Conservation (phyloP, 2,113 vertebrate genomes). For the Zosterops lateralis region DNA sequence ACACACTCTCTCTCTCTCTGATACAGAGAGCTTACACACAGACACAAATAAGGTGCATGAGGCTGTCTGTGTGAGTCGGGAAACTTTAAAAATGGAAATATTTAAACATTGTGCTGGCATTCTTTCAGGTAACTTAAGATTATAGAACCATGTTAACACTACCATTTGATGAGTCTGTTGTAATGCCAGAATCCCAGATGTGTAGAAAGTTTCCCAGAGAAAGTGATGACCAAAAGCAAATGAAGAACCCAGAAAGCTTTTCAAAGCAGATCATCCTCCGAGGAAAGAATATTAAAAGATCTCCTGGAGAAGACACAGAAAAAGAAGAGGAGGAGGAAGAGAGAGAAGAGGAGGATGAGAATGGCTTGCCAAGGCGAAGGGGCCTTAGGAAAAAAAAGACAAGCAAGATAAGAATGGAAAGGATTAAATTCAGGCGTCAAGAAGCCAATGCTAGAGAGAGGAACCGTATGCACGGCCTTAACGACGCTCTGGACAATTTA, state of each 20-base stretch:
- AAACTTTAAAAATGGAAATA: constrained; percentile 68
- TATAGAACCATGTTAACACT: constrained; percentile 94
- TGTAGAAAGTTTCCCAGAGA: constrained; percentile 91
- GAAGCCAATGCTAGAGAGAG: constrained; percentile 95
- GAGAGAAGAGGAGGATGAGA: constrained; percentile 87
- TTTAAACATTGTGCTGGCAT: constrained; percentile 76
- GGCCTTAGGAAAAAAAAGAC: constrained; percentile 94
- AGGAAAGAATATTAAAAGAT: constrained; percentile 82
- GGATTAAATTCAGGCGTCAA: constrained; percentile 89
- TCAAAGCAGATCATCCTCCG: constrained; percentile 76
- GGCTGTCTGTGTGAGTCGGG: constrained; percentile 43
- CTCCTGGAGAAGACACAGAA: constrained; percentile 86
- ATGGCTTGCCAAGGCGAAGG: constrained; percentile 84
- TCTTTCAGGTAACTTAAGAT: constrained; percentile 80
- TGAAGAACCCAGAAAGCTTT: constrained; percentile 82
- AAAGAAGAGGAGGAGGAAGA: constrained; percentile 86
- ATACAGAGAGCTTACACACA: not conserved
- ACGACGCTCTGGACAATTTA: constrained; percentile 94
- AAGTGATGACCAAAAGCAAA: constrained; percentile 83
- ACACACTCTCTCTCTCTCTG: not conserved
- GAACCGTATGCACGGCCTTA: constrained; percentile 95
- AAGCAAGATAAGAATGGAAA: constrained; percentile 82
- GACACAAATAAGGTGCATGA: not conserved
- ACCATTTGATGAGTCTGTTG: constrained; percentile 93
- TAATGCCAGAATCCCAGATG: constrained; percentile 92